Percentiles rank a stretch among this genome's conserved stretches.
Evolutionary conservation across 2,113 vertebrate species (phyloP).

Genomic region (Cichladusa arquata): DNA sequence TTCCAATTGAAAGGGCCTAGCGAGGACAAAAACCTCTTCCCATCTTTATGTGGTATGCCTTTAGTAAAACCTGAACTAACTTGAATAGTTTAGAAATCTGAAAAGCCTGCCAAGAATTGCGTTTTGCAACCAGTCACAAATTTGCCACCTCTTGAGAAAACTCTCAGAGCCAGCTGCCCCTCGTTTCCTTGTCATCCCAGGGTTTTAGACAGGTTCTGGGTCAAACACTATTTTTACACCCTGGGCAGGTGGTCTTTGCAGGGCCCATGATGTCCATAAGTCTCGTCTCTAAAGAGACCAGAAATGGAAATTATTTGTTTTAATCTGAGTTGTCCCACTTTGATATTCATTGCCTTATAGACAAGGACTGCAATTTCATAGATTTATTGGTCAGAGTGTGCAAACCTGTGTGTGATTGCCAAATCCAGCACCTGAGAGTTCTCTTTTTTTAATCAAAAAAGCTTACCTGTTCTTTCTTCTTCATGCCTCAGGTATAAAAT

Average conservation of each 20-base stretch:
- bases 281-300: not conserved
- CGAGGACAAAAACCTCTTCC: not conserved
- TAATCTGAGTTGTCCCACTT: not conserved
- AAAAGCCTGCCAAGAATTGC: not conserved
- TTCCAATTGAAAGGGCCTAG: not conserved
- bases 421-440: not conserved
- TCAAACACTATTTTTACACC: not conserved
- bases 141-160: not conserved
- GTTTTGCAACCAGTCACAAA: not conserved
- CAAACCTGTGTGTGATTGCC: not conserved
- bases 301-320: not conserved
- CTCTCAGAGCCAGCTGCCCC: not conserved
- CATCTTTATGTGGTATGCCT: not conserved
- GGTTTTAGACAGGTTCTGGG: not conserved
- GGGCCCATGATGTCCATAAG: not conserved
- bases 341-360: not conserved
- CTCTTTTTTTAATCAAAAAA: not conserved
- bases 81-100: not conserved
- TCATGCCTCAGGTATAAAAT: conserved; percentile 25
- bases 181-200: accelerated
- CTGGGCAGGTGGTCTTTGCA: not conserved
- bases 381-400: not conserved
- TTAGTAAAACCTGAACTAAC: not conserved
- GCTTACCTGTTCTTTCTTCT: conserved; percentile 4
- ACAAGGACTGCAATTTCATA: not conserved